Evolutionary conservation across 53 echinoderm and acorn worm species (phyloP).

Genomic region (Zoroaster sp.): DNA sequence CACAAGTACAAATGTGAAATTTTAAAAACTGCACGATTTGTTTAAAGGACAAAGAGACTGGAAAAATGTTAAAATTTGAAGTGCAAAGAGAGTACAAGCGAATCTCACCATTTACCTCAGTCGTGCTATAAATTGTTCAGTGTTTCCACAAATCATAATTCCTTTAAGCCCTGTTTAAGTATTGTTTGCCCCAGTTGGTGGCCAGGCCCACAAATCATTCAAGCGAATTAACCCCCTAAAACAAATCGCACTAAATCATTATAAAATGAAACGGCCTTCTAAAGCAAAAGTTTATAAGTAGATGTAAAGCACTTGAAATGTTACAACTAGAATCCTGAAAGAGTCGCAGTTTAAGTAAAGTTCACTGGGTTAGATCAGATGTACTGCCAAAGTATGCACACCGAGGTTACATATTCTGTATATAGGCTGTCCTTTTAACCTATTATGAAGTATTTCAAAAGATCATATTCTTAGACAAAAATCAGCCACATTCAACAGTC

Average conservation of each 20-base stretch:
- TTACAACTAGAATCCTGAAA: background rate
- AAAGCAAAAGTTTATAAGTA: background rate
- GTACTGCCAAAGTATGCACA: background rate
- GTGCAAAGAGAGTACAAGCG: background rate
- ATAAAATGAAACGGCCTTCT: background rate
- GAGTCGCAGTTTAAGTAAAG: background rate
- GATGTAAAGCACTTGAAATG: background rate
- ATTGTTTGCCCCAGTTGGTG: background rate
- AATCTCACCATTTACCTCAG: background rate
- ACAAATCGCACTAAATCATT: background rate
- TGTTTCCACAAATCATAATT: conserved; percentile 17
- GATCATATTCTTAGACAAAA: background rate
- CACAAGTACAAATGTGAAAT: background rate
- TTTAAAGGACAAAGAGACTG: background rate
- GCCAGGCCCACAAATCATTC: background rate
- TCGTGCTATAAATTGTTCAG: background rate
- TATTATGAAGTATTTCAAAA: background rate
- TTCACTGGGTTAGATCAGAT: background rate
- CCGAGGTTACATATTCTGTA: background rate
- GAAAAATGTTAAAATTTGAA: background rate
- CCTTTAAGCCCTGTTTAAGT: background rate
- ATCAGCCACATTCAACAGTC: background rate
- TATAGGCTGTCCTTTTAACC: background rate
- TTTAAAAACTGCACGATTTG: background rate
- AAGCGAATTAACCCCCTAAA: background rate